Evolutionary conservation across 2,888 invertebrate genomes (phyloP), one percentile per base, ranked within the genome.

Genomic region (Eilema depressum): DNA sequence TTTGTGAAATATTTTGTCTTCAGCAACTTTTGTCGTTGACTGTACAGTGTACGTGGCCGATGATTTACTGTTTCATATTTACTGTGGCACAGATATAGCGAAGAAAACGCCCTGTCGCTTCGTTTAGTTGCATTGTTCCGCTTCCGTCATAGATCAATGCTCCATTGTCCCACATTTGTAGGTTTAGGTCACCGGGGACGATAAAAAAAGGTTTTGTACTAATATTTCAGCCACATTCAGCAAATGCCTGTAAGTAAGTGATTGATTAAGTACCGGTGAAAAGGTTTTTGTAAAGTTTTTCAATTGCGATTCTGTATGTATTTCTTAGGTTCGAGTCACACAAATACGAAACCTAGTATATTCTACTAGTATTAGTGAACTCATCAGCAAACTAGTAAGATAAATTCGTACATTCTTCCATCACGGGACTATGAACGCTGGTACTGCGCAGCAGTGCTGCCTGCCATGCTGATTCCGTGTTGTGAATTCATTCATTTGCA

Each of bases 101-200:
- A 73, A 75, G 73, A 74, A 74, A 77, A 68, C 70, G 72, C 33
- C 73, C 73, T 59, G 79, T 74, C 70, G 77, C 68, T 77, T 77
- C 79, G 81, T 81, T 81, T 76, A 75, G 28, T 74, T 25, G 72
- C 69, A 75, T 81, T 79, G 81, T 81, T 75, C 75, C 67, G 66
- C 47, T 70, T 66, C 70, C 74, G 72, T 77, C 71, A 73, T 73
- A 75, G 79, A 80, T 82, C 79, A 77, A 71, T 75, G 76, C 63
- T 70, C 80, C 74, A 75, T 82, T 82, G 82, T 79, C 73, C 82
- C 70, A 80, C 68, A 80, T 81, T 76, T 67, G 62, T 63, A 62
- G 30, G 28, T 30, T 72, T 77, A 65, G 70, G 69, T 71, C 47
- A 10, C 69, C 61, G 25, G 62, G 47, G 61, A 30, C n/a, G 68